Base-by-base conservation (phyloP, 2,113 vertebrate species). In the Nymphicus hollandicus region DNA sequence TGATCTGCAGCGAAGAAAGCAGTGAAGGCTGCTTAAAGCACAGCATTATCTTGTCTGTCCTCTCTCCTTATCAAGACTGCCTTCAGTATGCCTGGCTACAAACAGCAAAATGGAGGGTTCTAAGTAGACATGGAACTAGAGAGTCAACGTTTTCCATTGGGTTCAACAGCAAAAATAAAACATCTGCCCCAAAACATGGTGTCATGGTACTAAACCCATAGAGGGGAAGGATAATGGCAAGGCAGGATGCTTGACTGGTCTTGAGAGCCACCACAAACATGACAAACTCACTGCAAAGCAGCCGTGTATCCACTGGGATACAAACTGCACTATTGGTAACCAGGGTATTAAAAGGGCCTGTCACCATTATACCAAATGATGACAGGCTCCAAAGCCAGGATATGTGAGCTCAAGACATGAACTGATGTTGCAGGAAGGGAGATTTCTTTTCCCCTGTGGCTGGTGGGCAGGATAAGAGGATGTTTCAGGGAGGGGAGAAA, bases 1-100 rank as follows among this genome's bases (percentile, higher is more conserved):
- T 96, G 98, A 98, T 97, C 98, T 98, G 98, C 97, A 71, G 91
- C 61, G 80, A 53, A 43, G 55, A 29, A 53, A 73, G 87, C 2
- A 7, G 56, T 52, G 63, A 58, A 35, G 63, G 72, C 20, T 81
- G 81, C 73, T 68, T 41, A 52, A 76, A 83, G 77, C 77, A 61
- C 81, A 81, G 56, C 43, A 3, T 46, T 44, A 3, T 13, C 33
- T 25, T 53, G 73, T 41, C 61, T 66, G 80, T 50, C 63, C 81
- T 74, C 74, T 60, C 60, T 72, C 56, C 78, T 85, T 28, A 64
- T 47, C 55, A 39, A 84, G 68, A 17, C 82, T 78, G 94, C 81
- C 46, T 52, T 24, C 77, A 52, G 56, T 2, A 17, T 27, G 74
- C 44, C 85, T 84, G 74, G 69, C 91, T 49, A 76, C n/a, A 22